A percentile compares a stretch with the other conserved stretches of the same genome.
These are phyloP conservation scores for Mythimna impura DNA, from an alignment of 2,888 invertebrate species.

Conservation along the genomic window DNA sequence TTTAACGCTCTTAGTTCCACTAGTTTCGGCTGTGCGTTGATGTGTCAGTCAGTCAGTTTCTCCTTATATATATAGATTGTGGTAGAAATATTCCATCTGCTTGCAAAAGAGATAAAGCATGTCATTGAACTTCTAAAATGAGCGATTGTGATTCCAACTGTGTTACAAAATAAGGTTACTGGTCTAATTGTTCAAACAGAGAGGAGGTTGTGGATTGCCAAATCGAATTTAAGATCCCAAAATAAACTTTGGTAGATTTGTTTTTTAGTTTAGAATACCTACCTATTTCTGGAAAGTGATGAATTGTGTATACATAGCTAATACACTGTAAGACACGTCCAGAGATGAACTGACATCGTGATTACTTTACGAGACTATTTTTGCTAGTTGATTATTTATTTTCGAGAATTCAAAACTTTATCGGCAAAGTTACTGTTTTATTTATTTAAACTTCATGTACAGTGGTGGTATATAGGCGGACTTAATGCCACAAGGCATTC, in stretches of 20 bases:
- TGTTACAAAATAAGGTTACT: not conserved
- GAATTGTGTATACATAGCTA: constrained; percentile 26
- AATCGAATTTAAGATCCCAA: not conserved
- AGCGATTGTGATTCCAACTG: not conserved
- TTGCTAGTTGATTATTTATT: not conserved
- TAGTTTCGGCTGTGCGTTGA: too few relatives aligned
- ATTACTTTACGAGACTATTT: constrained; percentile 3
- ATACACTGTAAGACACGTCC: constrained; percentile 36
- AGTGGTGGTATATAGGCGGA: too few relatives aligned
- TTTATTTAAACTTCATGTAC: too few relatives aligned
- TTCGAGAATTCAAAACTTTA: too few relatives aligned
- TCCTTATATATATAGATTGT: too few relatives aligned
- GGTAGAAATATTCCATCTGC: too few relatives aligned
- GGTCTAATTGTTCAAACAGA: not conserved
- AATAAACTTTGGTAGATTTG: not conserved
- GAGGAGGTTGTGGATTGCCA: not conserved
- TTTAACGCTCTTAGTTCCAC: too few relatives aligned
- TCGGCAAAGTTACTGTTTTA: too few relatives aligned
- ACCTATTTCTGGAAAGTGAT: constrained; percentile 18
- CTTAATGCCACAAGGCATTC: too few relatives aligned
- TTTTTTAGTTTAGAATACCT: constrained; percentile 2
- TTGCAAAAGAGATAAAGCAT: not conserved
- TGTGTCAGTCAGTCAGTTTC: too few relatives aligned
- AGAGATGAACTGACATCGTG: constrained; percentile 5
- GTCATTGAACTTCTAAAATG: not conserved